Conservation (phyloP, 2,113 vertebrate species). For the Ammodytes dubius region DNA sequence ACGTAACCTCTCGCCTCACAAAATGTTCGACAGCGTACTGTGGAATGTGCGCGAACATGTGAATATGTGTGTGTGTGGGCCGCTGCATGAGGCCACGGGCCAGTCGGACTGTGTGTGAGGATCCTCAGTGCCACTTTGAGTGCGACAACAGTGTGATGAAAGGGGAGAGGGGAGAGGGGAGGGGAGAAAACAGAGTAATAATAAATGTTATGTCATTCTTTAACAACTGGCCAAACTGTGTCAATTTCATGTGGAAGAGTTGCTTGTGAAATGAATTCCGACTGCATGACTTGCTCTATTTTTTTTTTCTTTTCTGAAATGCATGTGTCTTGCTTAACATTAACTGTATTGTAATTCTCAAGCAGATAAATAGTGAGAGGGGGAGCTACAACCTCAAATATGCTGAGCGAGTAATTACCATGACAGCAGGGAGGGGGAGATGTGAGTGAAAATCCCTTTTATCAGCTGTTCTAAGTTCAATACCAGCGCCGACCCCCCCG, state of each 20-base stretch:
- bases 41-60: constrained; percentile 68
- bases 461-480: constrained; percentile 82
- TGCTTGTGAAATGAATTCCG: neutral
- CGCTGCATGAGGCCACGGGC: constrained; percentile 43
- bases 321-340: constrained; percentile 12
- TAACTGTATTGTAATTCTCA: constrained; percentile 23
- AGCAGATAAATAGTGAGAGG: constrained; percentile 16
- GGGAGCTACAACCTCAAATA: constrained; percentile 41
- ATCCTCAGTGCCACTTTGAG: constrained; percentile 38
- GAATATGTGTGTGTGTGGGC: constrained; percentile 59
- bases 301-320: neutral
- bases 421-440: constrained; percentile 62
- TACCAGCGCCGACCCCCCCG: constrained; percentile 56
- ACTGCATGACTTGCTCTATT: neutral
- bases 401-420: constrained; percentile 76
- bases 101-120: constrained; percentile 39
- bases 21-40: constrained; percentile 59
- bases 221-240: neutral
- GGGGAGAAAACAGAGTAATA: constrained; percentile 2
- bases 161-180: neutral
- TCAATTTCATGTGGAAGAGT: neutral
- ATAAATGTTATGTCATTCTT: neutral
- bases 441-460: constrained; percentile 75
- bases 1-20: constrained; percentile 46
- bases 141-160: constrained; percentile 28